Evolutionary conservation across 37 sponge, comb jelly and placozoan species (phyloP).

Genomic region (Ephydatia muelleri): DNA sequence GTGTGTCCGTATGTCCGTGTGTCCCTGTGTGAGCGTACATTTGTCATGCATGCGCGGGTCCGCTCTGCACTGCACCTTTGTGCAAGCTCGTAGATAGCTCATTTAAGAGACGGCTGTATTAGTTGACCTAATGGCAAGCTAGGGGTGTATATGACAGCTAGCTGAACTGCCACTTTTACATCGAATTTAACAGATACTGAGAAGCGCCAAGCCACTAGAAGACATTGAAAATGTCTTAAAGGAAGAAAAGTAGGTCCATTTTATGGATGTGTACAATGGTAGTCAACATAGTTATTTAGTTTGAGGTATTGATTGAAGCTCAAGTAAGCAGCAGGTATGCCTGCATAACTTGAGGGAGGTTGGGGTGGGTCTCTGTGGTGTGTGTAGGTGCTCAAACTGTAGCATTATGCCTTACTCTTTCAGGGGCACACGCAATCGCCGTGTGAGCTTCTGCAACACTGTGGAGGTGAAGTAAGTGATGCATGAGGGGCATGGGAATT

Average conservation of each 20-base stretch:
- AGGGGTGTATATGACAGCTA: not conserved
- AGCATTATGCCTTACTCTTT: not conserved
- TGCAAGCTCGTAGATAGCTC: too few relatives aligned
- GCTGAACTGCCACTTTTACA: not conserved
- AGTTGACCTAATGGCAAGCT: not conserved
- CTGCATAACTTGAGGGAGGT: too few relatives aligned
- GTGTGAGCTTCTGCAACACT: conserved; percentile 51
- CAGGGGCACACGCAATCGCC: conserved; percentile 8
- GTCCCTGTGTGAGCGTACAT: too few relatives aligned
- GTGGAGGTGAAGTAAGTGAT: conserved; percentile 46
- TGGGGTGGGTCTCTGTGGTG: too few relatives aligned
- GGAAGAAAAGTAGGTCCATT: not conserved
- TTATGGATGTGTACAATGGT: conserved; percentile 3
- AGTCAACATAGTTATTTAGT: not conserved
- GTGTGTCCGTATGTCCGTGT: too few relatives aligned
- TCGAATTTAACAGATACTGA: conserved; percentile 30
- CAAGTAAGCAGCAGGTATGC: too few relatives aligned
- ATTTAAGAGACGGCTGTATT: too few relatives aligned
- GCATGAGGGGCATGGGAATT: too few relatives aligned
- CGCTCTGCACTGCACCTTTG: too few relatives aligned
- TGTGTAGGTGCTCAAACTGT: too few relatives aligned
- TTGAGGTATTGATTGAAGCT: too few relatives aligned
- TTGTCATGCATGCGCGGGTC: too few relatives aligned
- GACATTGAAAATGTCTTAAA: conserved; percentile 33
- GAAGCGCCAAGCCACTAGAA: conserved; percentile 14